Evolutionary conservation across 2,888 invertebrate genomes (phyloP).

Genomic region (Antitype chi): DNA sequence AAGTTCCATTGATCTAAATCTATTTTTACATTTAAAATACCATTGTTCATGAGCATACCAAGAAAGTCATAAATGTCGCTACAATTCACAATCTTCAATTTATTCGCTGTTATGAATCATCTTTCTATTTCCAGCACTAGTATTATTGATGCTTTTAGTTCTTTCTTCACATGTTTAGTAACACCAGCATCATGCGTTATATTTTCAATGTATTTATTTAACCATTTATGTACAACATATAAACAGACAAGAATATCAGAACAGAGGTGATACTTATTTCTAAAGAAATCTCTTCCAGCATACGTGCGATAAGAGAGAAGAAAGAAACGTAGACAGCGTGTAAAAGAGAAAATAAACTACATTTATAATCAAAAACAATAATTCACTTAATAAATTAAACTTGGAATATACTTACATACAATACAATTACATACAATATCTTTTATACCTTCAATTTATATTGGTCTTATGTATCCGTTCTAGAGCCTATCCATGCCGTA

Average conservation of each 20-base stretch:
- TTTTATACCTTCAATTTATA: neutral
- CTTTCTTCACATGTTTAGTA: slow-evolving; percentile 6
- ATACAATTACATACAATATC: neutral
- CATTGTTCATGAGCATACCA: slow-evolving; percentile 41
- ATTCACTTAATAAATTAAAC: too few relatives aligned
- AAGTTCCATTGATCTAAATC: neutral
- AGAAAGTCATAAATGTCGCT: slow-evolving; percentile 32
- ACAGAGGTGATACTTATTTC: too few relatives aligned
- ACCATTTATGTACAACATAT: too few relatives aligned
- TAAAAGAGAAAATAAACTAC: too few relatives aligned
- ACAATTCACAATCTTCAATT: slow-evolving; percentile 2
- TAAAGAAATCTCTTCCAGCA: too few relatives aligned
- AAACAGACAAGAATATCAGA: too few relatives aligned
- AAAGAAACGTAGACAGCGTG: too few relatives aligned
- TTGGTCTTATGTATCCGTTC: neutral
- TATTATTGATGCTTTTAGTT: slow-evolving; percentile 6
- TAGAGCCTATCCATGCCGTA: slow-evolving; percentile 5
- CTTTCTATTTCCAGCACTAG: slow-evolving; percentile 4
- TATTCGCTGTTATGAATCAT: slow-evolving; percentile 34
- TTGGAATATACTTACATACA: too few relatives aligned
- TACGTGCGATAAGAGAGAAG: too few relatives aligned
- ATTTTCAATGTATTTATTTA: neutral
- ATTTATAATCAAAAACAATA: too few relatives aligned
- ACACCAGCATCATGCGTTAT: neutral
- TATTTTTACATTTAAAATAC: slow-evolving; percentile 9